Percentiles rank a stretch among this genome's conserved stretches.
Conservation (phyloP, 2,113 vertebrate genomes). For the Gnathonemus echidnorhynchus region DNA sequence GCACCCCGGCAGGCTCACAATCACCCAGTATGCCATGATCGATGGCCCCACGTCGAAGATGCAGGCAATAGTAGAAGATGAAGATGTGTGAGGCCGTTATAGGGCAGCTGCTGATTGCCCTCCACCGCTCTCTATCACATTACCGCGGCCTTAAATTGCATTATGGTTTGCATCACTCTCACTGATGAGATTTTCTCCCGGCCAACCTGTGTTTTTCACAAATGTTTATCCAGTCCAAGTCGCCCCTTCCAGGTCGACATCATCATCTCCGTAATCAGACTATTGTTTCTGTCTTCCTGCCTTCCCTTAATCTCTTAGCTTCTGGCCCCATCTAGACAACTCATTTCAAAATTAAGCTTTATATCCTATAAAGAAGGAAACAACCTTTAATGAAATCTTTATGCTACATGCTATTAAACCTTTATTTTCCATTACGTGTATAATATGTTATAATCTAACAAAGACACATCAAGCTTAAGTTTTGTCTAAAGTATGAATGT, state of each 20-base stretch:
- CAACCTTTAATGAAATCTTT: neutral
- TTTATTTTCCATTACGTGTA: neutral
- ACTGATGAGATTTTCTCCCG: neutral
- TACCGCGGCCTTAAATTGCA: neutral
- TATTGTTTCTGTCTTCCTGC: neutral
- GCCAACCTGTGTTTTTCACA: neutral
- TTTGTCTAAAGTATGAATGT: neutral
- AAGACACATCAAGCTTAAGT: neutral
- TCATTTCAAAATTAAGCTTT: neutral
- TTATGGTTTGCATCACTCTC: constrained; percentile 16
- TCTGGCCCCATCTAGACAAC: neutral
- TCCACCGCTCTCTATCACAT: neutral
- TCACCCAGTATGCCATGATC: neutral
- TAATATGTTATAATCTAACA: neutral
- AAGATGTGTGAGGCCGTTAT: neutral
- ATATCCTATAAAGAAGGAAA: neutral
- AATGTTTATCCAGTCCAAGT: neutral
- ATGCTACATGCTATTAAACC: neutral
- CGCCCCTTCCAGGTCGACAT: neutral
- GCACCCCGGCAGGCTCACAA: neutral
- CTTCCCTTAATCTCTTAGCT: neutral
- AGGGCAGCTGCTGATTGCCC: neutral
- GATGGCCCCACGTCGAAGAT: neutral
- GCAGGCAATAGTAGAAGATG: neutral
- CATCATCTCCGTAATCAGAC: neutral